Conservation (phyloP, 1,140 invertebrate genomes). For the Papilio helenus region DNA sequence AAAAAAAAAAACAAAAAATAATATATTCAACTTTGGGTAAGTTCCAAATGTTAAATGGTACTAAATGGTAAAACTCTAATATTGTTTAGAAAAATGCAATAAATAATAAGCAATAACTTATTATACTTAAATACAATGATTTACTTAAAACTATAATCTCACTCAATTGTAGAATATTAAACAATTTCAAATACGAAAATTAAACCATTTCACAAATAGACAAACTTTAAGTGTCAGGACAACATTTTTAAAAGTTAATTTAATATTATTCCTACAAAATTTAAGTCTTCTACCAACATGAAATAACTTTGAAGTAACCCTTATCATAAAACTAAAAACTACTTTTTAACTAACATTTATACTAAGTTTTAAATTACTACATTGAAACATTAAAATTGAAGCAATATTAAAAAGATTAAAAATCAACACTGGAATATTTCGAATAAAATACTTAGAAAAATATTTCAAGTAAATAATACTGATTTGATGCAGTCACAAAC, state of each 20-base stretch:
- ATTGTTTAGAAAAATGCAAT: no score
- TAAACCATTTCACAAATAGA: neutral
- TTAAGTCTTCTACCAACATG: neutral
- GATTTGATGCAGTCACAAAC: slow-evolving; percentile 34
- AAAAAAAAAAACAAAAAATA: no score
- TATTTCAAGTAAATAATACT: slow-evolving; percentile 45
- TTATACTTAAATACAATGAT: no score
- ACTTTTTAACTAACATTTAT: neutral
- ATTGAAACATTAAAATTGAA: neutral
- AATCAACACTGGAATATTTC: slow-evolving; percentile 9
- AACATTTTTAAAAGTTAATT: no score
- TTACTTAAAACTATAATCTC: no score
- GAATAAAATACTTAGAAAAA: slow-evolving; percentile 25
- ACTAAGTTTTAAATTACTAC: neutral
- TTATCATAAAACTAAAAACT: neutral
- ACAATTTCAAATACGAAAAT: neutral
- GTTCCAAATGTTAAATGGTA: no score
- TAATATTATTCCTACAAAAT: neutral
- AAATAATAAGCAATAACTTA: no score
- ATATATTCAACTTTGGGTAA: no score
- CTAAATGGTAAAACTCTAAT: no score
- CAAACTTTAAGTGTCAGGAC: no score
- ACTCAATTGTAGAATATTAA: neutral
- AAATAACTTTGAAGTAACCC: neutral
- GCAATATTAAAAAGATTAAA: neutral